Evolutionary conservation across 2,888 invertebrate species (phyloP).

Genomic region (Caenorhabditis zanzibari): DNA sequence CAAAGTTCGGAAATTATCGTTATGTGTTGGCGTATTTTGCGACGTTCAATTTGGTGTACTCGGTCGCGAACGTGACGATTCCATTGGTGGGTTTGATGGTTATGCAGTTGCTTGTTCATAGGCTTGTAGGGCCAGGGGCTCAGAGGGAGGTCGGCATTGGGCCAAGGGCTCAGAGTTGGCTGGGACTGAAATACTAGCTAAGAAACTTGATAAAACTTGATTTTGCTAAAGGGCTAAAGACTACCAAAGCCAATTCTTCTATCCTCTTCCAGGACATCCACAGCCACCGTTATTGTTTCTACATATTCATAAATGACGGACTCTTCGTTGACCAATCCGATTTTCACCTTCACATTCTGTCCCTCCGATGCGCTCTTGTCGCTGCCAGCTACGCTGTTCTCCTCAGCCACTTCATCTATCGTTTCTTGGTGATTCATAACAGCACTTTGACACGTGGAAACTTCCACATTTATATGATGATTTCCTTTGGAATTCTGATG

Average conservation of each 20-base stretch:
- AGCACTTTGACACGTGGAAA: not conserved
- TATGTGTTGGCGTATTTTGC: constrained; percentile 30
- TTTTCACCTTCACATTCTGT: constrained; percentile 3
- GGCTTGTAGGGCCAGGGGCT: no score
- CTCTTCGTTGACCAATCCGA: constrained; percentile 12
- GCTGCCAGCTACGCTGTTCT: constrained; percentile 34
- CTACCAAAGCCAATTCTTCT: no score
- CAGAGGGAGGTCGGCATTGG: no score
- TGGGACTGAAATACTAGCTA: no score
- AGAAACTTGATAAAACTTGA: no score
- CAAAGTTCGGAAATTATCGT: constrained; percentile 35
- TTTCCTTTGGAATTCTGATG: not conserved
- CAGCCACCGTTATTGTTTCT: constrained; percentile 45
- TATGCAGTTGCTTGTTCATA: no score
- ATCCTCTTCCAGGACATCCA: constrained; percentile 24
- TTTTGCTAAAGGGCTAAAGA: no score
- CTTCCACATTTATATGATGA: constrained; percentile 18
- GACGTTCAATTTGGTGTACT: constrained; percentile 39
- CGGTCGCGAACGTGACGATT: constrained; percentile 5
- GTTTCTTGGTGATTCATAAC: constrained; percentile 17
- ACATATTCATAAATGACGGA: constrained; percentile 20
- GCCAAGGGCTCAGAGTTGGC: no score
- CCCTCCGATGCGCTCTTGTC: constrained; percentile 21
- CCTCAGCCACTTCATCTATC: constrained; percentile 37
- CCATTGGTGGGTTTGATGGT: constrained; percentile 16